Base-by-base conservation (phyloP, 2,888 invertebrate genomes). In the Parnassius orleans region DNA sequence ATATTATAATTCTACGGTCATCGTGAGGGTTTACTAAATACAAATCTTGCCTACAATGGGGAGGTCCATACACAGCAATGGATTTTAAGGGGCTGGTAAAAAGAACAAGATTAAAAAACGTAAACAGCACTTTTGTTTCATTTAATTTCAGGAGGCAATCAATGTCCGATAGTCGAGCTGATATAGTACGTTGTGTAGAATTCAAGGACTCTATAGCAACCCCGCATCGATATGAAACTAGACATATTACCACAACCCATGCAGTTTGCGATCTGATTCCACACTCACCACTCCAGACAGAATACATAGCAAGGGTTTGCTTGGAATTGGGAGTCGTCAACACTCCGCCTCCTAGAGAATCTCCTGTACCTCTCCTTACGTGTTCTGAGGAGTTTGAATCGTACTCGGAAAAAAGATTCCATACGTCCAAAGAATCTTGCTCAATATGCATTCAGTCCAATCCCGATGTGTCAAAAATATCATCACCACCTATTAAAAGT, bases 241-340 rank as follows among this genome's bases (percentile, higher is more conserved):
- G 74, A 24, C 75, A 70, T 60, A 66, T 73, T 51, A 72, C 67
- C 60, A 69, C 79, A 48, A 75, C 84, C 9, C 84, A 76, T 68
- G 81, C 86, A 0, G 79, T 84, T 50, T 92, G 91, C 69, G 92
- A 92, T 74, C 84, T 91, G 60, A 89, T 91, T 53, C 87, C 89
- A 2, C 80, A 74, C 67, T 69, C 69, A 48, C 53, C 70, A 57
- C 60, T 69, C 12, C 71, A 57, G 64, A 78, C 78, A 3, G 81
- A 84, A 57, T 84, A 84, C 73, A 77, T 78, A 73, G 92, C 93
- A 1, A 83, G 92, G 41, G 93, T 93, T 3, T 93, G 93, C 72
- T 90, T 93, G 14, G 93, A 94, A 70, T 79, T 93, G 7, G 93
- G 93, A 1, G 82, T 84, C 3, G 70, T 82, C 7, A 78, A 79